Base-by-base conservation (phyloP, 1,140 invertebrate species). In the Centruroides vittatus region DNA sequence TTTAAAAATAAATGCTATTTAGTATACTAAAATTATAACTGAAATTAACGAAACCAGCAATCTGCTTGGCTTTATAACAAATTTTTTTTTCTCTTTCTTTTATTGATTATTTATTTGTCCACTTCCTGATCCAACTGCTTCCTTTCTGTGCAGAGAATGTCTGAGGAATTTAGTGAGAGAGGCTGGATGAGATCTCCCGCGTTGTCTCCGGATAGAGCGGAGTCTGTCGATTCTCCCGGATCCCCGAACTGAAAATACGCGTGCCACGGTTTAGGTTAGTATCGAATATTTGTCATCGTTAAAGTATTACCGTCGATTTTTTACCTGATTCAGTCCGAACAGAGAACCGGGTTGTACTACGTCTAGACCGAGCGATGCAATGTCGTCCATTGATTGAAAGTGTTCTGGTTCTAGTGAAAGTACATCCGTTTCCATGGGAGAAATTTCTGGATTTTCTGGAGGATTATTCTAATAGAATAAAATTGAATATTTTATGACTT, bases 381-480 rank as follows among this genome's bases (percentile, higher is more conserved):
- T 66, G 51, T 69, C 68, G 59, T 69, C 68, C 63, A 69, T 69
- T 12, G 62, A 60, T 35, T 67, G 66, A 57, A 69, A 68, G 47
- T 59, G 60, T 47, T 68, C 67, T 5, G 64, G 60, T 55, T 68
- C 67, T 35, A 51, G 10, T 55, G 41, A 46, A 41, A 36, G 47
- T 35, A 34, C 23, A 23, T 57, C 59, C 41, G 47, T 49, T 34
- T 35, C 41, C 34, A 41, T 41, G 8, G 41, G 41, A 8, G 41
- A 41, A 41, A 41, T 41, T 41, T 41, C 41, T 6, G 5, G 41
- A 41, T 41, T 41, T 41, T 41, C 5, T 6, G 41, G 5, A 41
- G 8, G 5, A 41, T 41, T 41, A 3, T 8, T 41, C 41, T 41
- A 8, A 41, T 6, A 41, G 5, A 41, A 41, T 41, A 41, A 41